Evolutionary conservation across 2,797 vertebrate species (phyloP), one percentile per base, ranked within the genome.

Genomic region (Salmo trutta): DNA sequence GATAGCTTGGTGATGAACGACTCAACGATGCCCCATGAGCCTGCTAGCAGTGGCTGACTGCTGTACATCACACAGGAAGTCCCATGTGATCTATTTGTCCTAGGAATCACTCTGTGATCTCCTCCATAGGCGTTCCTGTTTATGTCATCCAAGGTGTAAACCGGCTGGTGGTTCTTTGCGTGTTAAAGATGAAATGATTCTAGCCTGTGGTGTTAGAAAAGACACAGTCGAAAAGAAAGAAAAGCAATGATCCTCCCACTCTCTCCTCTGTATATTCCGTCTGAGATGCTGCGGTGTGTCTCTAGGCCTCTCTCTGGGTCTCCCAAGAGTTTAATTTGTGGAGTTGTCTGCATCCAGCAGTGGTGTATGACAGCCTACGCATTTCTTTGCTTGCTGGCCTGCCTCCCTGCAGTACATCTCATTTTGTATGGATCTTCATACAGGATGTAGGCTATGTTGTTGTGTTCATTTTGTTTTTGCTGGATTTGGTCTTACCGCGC

Each of bases 1-100:
- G 92, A 91, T 88, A 85, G 79, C 82, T 80, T 85, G 71, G 83
- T 94, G 92, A 93, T 91, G 87, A 89, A 94, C 92, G 89, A 92
- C 85, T 83, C 84, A 88, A 85, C 85, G 74, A 79, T 86, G 81
- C 85, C 76, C 83, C 85, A 83, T 66, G 69, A 77, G 86, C 69
- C 69, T 71, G 6, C 17, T 71, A 21, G 17, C 29, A 3, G 36
- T 24, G 36, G 21, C 41, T 29, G 80, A 80, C 79, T 73, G 66
- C 66, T 69, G 78, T 62, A 76, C 47, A 14, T 62, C 71, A 85
- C 77, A 56, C 75, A 80, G 16, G 53, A 74, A 73, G 77, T 66
- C 75, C 79, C 77, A 85, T 29, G 33, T 70, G 71, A 59, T 59
- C 56, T 10, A 19, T 59, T 59, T 59, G 56, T 59, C 56, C 56